Evolutionary conservation across 2,113 vertebrate species (phyloP).

Genomic region (Mionectes macconnelli): DNA sequence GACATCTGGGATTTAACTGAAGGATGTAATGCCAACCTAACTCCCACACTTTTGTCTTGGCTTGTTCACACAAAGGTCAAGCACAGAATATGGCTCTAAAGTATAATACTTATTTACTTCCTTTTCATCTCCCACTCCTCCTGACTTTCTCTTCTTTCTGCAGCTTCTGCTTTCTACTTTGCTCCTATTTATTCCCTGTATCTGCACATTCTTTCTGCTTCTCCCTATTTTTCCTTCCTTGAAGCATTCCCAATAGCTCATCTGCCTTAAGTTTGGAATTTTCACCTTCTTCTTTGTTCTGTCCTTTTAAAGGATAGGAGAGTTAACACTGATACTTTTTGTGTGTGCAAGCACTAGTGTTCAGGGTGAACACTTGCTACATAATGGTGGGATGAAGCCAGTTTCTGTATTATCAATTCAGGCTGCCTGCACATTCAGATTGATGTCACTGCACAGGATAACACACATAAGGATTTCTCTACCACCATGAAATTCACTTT

Average conservation of each 20-base stretch:
- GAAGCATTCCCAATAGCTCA: not conserved
- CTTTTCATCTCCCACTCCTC: not conserved
- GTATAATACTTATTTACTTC: not conserved
- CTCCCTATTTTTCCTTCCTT: not conserved
- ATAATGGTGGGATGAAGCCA: not conserved
- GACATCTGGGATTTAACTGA: not conserved
- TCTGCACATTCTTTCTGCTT: not conserved
- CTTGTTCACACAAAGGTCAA: slow-evolving; percentile 4
- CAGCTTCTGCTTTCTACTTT: not conserved
- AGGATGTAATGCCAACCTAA: not conserved
- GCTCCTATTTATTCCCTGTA: not conserved
- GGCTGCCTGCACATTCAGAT: not conserved
- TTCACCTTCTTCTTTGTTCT: not conserved
- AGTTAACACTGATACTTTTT: not conserved
- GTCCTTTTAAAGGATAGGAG: not conserved
- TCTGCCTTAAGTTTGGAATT: not conserved
- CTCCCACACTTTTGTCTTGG: not conserved
- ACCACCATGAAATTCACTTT: not conserved
- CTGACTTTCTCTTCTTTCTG: not conserved
- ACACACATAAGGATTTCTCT: not conserved
- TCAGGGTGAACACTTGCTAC: not conserved
- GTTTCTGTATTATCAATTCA: not conserved
- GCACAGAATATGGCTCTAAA: not conserved
- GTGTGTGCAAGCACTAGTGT: not conserved
- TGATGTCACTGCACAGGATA: not conserved